phyloP scores from a whole-genome alignment of 1,140 invertebrate species.

The Drosophila grimshawi region DNA sequence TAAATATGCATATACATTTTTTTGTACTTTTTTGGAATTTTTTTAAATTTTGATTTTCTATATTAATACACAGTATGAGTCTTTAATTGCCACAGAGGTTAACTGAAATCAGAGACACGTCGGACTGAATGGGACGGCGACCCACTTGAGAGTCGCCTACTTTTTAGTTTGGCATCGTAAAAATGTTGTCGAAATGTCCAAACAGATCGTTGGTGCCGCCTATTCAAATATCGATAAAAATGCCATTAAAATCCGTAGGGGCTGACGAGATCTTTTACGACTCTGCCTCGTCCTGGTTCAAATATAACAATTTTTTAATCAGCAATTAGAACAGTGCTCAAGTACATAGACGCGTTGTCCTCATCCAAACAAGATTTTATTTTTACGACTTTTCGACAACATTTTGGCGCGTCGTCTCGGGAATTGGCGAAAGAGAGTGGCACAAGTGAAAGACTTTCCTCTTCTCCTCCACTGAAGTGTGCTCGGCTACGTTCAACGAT shows the following conservation, averaged over 20 bases:
- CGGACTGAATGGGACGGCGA: slow-evolving; percentile 39
- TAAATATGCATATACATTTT: slow-evolving; percentile 40
- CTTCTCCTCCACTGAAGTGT: slow-evolving; percentile 4
- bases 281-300: slow-evolving; percentile 66
- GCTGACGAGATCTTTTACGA: slow-evolving; percentile 45
- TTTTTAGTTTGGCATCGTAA: slow-evolving; percentile 58
- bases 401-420: slow-evolving; percentile 69
- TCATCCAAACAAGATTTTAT: slow-evolving; percentile 2
- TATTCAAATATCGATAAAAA: slow-evolving; percentile 81
- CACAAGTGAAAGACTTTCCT: slow-evolving; percentile 48
- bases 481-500: neutral
- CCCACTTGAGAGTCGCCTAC: slow-evolving; percentile 59
- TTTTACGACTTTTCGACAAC: slow-evolving; percentile 51
- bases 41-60: slow-evolving; percentile 49
- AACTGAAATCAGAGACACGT: slow-evolving; percentile 50
- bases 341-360: slow-evolving; percentile 46
- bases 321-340: slow-evolving; percentile 49
- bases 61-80: slow-evolving; percentile 45
- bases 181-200: slow-evolving; percentile 75
- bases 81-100: slow-evolving; percentile 66
- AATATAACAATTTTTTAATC: slow-evolving; percentile 73
- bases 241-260: slow-evolving; percentile 52
- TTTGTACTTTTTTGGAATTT: slow-evolving; percentile 36
- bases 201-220: slow-evolving; percentile 77
- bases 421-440: slow-evolving; percentile 54